Evolutionary conservation across 2,797 vertebrate species (phyloP).

Genomic region (Rhyacichthys aspro): DNA sequence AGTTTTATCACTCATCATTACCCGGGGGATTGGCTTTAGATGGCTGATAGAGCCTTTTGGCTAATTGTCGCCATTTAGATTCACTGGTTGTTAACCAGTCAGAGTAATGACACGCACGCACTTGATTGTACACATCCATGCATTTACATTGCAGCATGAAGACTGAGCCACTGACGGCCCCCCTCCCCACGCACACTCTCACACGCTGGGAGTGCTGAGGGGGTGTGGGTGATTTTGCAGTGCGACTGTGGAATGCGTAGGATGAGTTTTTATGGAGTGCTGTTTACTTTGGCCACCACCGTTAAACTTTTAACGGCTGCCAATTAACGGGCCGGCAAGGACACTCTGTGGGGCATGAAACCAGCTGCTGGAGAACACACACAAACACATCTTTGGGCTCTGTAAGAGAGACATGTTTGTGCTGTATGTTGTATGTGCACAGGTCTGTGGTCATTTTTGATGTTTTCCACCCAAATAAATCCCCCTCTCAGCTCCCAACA

Average conservation of each 20-base stretch:
- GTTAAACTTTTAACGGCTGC: slow-evolving; percentile 87
- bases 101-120: slow-evolving; percentile 59
- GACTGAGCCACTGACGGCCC: slow-evolving; percentile 16
- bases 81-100: slow-evolving; percentile 80
- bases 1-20: slow-evolving; percentile 82
- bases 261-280: slow-evolving; percentile 87
- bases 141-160: slow-evolving; percentile 51
- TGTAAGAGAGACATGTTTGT: slow-evolving; percentile 27
- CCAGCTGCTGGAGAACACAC: slow-evolving; percentile 70
- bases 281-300: slow-evolving; percentile 86
- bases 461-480: slow-evolving; percentile 8
- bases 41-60: slow-evolving; percentile 79
- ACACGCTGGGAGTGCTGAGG: slow-evolving; percentile 59
- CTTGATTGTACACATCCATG: slow-evolving; percentile 33
- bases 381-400: slow-evolving; percentile 48
- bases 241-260: slow-evolving; percentile 78
- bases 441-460: slow-evolving; percentile 22
- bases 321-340: slow-evolving; percentile 83
- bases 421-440: slow-evolving; percentile 21
- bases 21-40: slow-evolving; percentile 80
- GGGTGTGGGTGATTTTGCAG: slow-evolving; percentile 75
- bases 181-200: slow-evolving; percentile 34
- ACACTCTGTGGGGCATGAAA: slow-evolving; percentile 79
- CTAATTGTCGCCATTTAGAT: slow-evolving; percentile 85
- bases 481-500: slow-evolving; percentile 7